phyloP scores from a whole-genome alignment of 2,888 invertebrate species.

The Cantharis nigra region DNA sequence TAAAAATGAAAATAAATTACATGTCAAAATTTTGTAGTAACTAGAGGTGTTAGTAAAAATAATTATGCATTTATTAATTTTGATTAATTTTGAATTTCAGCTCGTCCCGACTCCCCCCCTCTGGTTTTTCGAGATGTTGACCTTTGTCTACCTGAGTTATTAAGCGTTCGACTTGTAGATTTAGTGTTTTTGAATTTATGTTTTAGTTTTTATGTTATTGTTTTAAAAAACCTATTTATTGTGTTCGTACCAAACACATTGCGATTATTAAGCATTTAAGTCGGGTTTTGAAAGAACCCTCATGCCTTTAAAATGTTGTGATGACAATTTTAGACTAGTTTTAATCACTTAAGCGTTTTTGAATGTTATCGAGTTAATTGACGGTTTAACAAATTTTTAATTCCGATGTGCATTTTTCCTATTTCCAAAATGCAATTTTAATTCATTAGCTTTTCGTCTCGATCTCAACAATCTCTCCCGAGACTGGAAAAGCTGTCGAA shows the following conservation, averaged over 20 bases:
- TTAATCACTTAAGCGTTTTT: constrained; percentile 23
- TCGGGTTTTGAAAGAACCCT: constrained; percentile 10
- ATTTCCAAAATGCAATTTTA: not conserved
- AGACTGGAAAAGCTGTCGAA: not conserved
- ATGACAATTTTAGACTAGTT: constrained; percentile 35
- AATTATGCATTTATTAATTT: not conserved
- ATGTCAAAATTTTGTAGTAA: not conserved
- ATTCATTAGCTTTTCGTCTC: not conserved
- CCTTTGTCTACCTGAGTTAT: not conserved
- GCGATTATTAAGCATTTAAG: not conserved
- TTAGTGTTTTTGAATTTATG: not conserved
- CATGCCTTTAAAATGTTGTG: constrained; percentile 27
- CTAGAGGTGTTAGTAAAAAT: not conserved
- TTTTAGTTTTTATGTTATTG: not conserved
- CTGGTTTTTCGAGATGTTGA: not conserved
- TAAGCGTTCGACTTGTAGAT: not conserved
- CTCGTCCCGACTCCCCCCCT: not conserved
- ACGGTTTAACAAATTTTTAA: not conserved
- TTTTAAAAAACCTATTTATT: not conserved
- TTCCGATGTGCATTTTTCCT: not conserved
- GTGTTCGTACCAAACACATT: not conserved
- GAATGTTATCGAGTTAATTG: not conserved
- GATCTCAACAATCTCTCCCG: not conserved
- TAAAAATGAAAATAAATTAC: not conserved
- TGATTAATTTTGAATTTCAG: not conserved